Evolutionary conservation across 2,888 invertebrate species (phyloP), one percentile per base, ranked within the genome.

Genomic region (Phyllotreta striolata): DNA sequence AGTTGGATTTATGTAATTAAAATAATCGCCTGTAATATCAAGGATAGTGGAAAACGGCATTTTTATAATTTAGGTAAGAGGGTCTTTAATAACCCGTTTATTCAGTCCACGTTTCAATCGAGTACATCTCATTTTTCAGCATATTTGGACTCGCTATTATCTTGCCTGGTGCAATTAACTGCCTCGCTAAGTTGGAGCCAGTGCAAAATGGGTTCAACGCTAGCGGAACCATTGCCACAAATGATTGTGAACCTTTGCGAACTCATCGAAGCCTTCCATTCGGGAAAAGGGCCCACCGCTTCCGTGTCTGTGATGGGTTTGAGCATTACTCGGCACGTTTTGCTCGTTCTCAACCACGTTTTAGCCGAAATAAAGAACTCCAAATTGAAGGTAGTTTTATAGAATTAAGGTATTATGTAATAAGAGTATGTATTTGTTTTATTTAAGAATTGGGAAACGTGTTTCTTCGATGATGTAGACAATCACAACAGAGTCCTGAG

Each of bases 51-150:
- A 70, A 80, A 83, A 7, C 83, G 85, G 72, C 83, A 85, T 74
- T 85, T 85, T 76, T 86, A 85, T 69, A 86, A 86, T 76, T 77
- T 86, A 64, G 84, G 85, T 85, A 75, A n/a, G n/a, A n/a, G n/a
- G n/a, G n/a, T n/a, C n/a, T n/a, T n/a, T n/a, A n/a, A n/a, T n/a
- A n/a, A n/a, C n/a, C n/a, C n/a, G n/a, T n/a, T n/a, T n/a, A n/a
- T n/a, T n/a, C n/a, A n/a, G n/a, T n/a, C n/a, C n/a, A n/a, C n/a
- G n/a, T n/a, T n/a, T n/a, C n/a, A n/a, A n/a, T n/a, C n/a, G n/a
- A n/a, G n/a, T n/a, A n/a, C n/a, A n/a, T n/a, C n/a, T n/a, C n/a
- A n/a, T n/a, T 10, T 57, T 78, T 40, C 66, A 85, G 85, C 85
- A 6, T 84, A 84, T 72, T 78, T 86, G 63, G 85, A 85, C 73